Evolutionary conservation across 1,140 invertebrate genomes (phyloP), one percentile per base, ranked within the genome.

Genomic region (Trichonephila clavata): DNA sequence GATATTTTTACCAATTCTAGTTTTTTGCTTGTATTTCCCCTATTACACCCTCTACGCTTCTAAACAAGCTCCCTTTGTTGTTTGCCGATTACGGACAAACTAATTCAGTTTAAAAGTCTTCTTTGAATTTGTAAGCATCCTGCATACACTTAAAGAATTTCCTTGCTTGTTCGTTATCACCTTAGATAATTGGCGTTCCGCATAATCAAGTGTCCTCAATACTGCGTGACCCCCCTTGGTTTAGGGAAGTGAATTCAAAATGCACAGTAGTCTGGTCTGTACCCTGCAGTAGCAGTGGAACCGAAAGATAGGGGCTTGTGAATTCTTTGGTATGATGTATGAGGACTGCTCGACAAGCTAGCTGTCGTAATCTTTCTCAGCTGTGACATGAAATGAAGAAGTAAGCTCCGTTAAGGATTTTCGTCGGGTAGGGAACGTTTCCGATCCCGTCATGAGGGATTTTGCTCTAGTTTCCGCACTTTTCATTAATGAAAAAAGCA

Each of bases 341-440:
- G 90, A 57, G 90, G 77, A 2, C 10, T 63, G 77, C 80, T 61
- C 32, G 60, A 83, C 71, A 91, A 59, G 59, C 90, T 63, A 61
- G 90, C 90, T 91, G 90, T 91, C 77, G 77, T 71, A 91, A 91
- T 84, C 39, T 91, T 91, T 91, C 77, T 91, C 71, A 61, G 80
- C 32, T 81, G 59, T 61, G 90, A 83, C 90, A 27, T 4, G 77
- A 39, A 63, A 61, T 43, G 80, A 80, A 91, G 32, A 91, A 91
- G 90, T 77, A 91, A 61, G 61, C 61, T 65, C 86, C 86, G 57
- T 60, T 63, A 86, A 86, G 84, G 84, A 63, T 86, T 86, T 63
- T 32, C 84, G 84, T 63, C 24, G 24, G 27, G 71, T 32, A 39
- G 71, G 32, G 27, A 39, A n/a, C 60, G 32, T 63, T 61, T 86